Base-by-base conservation (phyloP, 2,888 invertebrate species). In the Amblyjoppa proteus region DNA sequence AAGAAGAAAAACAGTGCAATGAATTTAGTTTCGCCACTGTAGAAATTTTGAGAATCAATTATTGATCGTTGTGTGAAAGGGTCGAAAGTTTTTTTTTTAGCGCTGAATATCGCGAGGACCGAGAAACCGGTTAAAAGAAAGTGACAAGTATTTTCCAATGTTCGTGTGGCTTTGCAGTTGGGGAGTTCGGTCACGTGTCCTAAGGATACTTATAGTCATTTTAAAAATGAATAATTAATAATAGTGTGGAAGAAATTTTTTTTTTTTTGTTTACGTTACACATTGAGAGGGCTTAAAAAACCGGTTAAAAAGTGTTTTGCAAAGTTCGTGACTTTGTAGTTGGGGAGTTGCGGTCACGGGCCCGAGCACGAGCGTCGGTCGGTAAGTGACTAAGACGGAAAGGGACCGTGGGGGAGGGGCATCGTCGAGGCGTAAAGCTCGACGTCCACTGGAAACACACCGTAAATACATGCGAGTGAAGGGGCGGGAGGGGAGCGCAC, bases 391-490 rank as follows among this genome's bases (percentile, higher is more conserved):
- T 61, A 16, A 31, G 61, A 61, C 31, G 61, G 13, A 31, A 61
- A 61, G 61, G 61, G 61, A 61, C 61, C 56, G 56, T 25, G 61
- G 11, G 61, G 20, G 20, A 20, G 20, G 20, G 20, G 61, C 31
- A 61, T 61, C 61, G 61, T 25, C 61, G 61, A 31, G 6, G 61
- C 61, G 61, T 1, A 31, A 4, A 16, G 61, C 61, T 61, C 61
- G 61, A 61, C 20, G 31, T 61, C 31, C 61, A 31, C 61, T 56
- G 25, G 31, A 31, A 13, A 31, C 61, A 61, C 28, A 41, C 28
- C 5, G 28, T 61, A 16, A 31, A 61, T 25, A 31, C 16, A 56
- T 11, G 25, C 16, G 61, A 2, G 61, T 16, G 31, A 16, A 13
- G 5, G 61, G 25, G 56, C 16, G 25, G 28, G 13, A 70, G 31